phyloP scores from a whole-genome alignment of 2,888 invertebrate species.

The Anarsia innoxiella region DNA sequence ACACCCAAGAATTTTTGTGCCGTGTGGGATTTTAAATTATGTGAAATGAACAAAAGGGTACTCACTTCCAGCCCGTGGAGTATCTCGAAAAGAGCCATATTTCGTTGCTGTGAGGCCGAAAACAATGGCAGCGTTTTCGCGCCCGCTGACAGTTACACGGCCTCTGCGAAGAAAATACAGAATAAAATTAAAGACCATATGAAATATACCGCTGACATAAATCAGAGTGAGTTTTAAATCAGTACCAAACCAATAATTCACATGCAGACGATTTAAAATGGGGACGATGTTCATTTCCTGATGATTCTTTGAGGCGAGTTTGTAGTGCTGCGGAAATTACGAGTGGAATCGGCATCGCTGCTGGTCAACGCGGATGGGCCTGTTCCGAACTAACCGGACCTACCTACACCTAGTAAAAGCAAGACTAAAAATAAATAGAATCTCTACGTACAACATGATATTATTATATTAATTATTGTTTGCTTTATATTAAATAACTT shows the following conservation, averaged over 20 bases:
- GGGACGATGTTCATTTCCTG: conserved; percentile 56
- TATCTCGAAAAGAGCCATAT: conserved; percentile 98
- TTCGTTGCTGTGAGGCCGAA: conserved; percentile 93
- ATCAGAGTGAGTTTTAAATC: conserved; percentile 6
- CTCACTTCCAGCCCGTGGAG: conserved; percentile 95
- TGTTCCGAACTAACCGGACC: not conserved
- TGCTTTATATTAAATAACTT: too few species aligned
- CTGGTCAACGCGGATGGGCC: not conserved
- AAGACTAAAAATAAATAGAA: too few species aligned
- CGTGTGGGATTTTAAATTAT: conserved; percentile 29
- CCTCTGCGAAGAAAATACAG: conserved; percentile 77
- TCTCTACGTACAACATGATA: too few species aligned
- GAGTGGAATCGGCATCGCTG: conserved; percentile 3
- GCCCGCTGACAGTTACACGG: conserved; percentile 95
- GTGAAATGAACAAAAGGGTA: conserved; percentile 37
- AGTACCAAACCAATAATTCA: conserved; percentile 34
- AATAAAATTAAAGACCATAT: conserved; percentile 24
- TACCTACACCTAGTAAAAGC: not conserved
- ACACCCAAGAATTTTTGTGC: conserved; percentile 22
- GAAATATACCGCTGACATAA: conserved; percentile 10
- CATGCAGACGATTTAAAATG: conserved; percentile 47
- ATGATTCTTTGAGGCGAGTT: conserved; percentile 37
- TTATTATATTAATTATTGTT: too few species aligned
- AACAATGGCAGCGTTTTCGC: conserved; percentile 93
- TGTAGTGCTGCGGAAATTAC: conserved; percentile 23